phyloP scores from a whole-genome alignment of 37 sponge, comb jelly and placozoan genomes.

The Hormiphora californensis region DNA sequence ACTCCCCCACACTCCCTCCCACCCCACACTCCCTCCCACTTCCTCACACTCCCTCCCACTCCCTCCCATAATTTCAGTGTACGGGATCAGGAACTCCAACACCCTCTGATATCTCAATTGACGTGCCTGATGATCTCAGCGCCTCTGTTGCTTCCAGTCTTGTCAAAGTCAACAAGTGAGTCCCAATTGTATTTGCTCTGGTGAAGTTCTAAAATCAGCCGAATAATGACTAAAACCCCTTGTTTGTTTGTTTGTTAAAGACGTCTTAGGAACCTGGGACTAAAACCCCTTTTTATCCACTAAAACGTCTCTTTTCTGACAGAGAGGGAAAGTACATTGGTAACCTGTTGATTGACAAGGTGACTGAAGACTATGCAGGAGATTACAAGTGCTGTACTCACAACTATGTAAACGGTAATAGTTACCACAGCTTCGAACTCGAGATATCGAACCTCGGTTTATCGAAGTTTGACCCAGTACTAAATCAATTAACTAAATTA shows the following conservation, averaged over 20 bases:
- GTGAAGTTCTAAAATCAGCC: too few relatives aligned
- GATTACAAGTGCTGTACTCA: slow-evolving; percentile 16
- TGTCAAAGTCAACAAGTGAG: slow-evolving; percentile 54
- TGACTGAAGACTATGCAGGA: slow-evolving; percentile 12
- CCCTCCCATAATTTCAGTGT: not conserved
- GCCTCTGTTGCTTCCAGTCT: slow-evolving; percentile 13
- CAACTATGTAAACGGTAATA: slow-evolving; percentile 6
- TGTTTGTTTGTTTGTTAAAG: too few relatives aligned
- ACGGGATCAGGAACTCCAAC: slow-evolving; percentile 40
- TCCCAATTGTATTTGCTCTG: not conserved
- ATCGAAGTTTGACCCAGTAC: too few relatives aligned
- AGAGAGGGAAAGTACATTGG: slow-evolving; percentile 52
- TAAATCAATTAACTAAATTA: too few relatives aligned
- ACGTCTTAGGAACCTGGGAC: too few relatives aligned
- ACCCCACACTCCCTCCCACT: not conserved
- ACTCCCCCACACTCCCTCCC: not conserved
- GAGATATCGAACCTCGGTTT: too few relatives aligned
- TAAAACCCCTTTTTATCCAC: too few relatives aligned
- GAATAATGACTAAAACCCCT: too few relatives aligned
- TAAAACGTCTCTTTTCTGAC: not conserved
- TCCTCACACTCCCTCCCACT: not conserved
- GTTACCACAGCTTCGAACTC: too few relatives aligned
- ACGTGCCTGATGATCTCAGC: slow-evolving; percentile 21
- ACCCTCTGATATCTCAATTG: slow-evolving; percentile 12
- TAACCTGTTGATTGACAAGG: slow-evolving; percentile 45